phyloP scores from a whole-genome alignment of 2,113 vertebrate species.

The Phainopepla nitens region DNA sequence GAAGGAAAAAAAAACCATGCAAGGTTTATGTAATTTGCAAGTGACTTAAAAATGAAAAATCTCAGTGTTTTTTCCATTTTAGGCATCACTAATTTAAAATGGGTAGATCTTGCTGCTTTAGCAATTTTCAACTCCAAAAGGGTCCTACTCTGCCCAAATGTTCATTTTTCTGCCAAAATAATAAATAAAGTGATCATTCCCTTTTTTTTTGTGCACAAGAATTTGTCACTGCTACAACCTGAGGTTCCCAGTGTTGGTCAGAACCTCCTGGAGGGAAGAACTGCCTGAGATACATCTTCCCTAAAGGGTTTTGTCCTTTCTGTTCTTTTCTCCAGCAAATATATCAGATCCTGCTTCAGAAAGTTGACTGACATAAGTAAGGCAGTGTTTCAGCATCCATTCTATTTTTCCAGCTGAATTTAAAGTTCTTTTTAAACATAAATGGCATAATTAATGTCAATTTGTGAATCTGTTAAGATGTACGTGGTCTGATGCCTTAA shows the following conservation, averaged over 20 bases:
- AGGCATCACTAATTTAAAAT: neutral
- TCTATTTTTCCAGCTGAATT: slow-evolving; percentile 68
- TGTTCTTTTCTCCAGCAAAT: neutral
- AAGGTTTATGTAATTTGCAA: neutral
- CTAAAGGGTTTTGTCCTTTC: neutral
- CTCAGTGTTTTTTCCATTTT: neutral
- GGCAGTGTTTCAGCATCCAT: slow-evolving; percentile 27
- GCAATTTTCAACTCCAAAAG: neutral
- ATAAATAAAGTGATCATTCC: neutral
- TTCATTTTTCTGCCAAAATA: neutral
- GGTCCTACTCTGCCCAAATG: neutral
- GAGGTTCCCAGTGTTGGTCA: neutral
- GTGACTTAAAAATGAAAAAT: neutral
- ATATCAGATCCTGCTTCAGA: neutral
- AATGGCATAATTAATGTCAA: slow-evolving; percentile 41
- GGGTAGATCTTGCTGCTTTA: neutral
- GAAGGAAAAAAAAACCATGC: accelerated
- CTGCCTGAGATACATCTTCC: neutral
- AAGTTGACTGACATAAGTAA: slow-evolving; percentile 41
- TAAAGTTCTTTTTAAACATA: neutral
- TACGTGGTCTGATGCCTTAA: slow-evolving; percentile 56
- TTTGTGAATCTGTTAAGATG: slow-evolving; percentile 44
- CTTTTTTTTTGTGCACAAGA: neutral
- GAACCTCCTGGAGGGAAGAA: neutral
- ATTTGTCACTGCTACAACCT: neutral